Base-by-base conservation (phyloP, 2,797 vertebrate species). In the Helicolenus hilgendorfi region DNA sequence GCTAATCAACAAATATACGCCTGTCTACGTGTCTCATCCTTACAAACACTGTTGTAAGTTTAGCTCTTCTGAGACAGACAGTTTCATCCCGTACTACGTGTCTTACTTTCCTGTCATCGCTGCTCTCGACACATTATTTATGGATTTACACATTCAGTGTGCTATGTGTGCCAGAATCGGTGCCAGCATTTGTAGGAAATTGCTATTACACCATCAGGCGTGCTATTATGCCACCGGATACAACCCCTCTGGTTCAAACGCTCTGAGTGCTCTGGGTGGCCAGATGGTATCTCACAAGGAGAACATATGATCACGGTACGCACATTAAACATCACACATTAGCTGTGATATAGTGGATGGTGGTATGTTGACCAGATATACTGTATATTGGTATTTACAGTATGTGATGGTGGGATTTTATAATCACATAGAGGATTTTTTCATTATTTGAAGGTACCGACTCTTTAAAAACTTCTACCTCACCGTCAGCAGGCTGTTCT, bases 281-380 rank as follows among this genome's bases (percentile, higher is more conserved):
- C 93, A 93, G 93, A 95, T 94, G 94, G 90, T 72, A 72, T 80
- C 87, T 84, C 76, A 72, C 78, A 74, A 81, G 71, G 68, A 86
- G 58, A 73, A 83, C 79, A 77, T 92, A 84, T 83, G 85, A 94
- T 85, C 58, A 22, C 82, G 71, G 85, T 71, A 69, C 64, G 81
- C 89, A 65, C 67, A 82, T 27, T 62, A 68, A 84, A 38, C 22
- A 60, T 60, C 69, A 63, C 41, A 83, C 79, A 33, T 56, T 58
- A 64, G 81, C 83, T 68, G 31, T 70, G 63, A 49, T 77, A 86
- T n/a, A 59, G 14, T 33, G 60, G 41, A 53, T 10, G 24, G n/a
- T 73, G 80, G 20, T 36, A 62, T 31, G 71, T 22, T 24, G 73
- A 56, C 24, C 27, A 38, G 5, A 72, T 56, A 15, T 49, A 68